A percentile compares a stretch with the other conserved stretches of the same genome.
Evolutionary conservation across 2,888 invertebrate genomes (phyloP).

Genomic region (Hofmannophila pseudospretella): DNA sequence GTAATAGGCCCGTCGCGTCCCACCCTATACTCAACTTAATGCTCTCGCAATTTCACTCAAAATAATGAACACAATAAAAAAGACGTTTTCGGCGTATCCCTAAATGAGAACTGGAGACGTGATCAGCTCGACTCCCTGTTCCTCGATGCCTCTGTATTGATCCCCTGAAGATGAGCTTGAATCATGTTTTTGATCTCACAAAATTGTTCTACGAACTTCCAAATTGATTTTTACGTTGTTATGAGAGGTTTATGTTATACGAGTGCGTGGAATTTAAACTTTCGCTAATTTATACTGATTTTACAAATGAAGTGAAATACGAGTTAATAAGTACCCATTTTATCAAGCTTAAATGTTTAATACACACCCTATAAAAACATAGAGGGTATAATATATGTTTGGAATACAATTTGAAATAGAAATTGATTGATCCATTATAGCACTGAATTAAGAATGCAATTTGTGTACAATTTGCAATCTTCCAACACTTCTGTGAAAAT

Average conservation of each 20-base stretch:
- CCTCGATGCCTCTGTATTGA: constrained; percentile 36
- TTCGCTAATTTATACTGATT: neutral
- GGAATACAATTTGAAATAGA: no score
- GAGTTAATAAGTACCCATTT: no score
- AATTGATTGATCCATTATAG: no score
- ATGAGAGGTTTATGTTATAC: constrained; percentile 1
- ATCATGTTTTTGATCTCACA: constrained; percentile 39
- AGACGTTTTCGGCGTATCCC: constrained; percentile 56
- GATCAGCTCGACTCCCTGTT: constrained; percentile 33
- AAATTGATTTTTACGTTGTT: constrained; percentile 33
- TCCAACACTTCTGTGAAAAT: no score
- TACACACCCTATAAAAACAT: no score
- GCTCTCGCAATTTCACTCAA: constrained; percentile 77
- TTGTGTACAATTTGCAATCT: no score
- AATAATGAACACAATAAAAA: constrained; percentile 73
- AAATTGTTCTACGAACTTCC: constrained; percentile 51
- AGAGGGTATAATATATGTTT: no score
- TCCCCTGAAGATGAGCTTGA: constrained; percentile 33
- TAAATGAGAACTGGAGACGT: constrained; percentile 58
- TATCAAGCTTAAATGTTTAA: no score
- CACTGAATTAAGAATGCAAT: no score
- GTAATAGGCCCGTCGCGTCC: constrained; percentile 65
- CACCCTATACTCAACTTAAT: constrained; percentile 77
- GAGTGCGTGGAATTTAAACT: constrained; percentile 5
- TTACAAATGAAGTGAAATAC: no score